Evolutionary conservation across 2,888 invertebrate species (phyloP), one percentile per base, ranked within the genome.

Genomic region (Diaperis boleti): DNA sequence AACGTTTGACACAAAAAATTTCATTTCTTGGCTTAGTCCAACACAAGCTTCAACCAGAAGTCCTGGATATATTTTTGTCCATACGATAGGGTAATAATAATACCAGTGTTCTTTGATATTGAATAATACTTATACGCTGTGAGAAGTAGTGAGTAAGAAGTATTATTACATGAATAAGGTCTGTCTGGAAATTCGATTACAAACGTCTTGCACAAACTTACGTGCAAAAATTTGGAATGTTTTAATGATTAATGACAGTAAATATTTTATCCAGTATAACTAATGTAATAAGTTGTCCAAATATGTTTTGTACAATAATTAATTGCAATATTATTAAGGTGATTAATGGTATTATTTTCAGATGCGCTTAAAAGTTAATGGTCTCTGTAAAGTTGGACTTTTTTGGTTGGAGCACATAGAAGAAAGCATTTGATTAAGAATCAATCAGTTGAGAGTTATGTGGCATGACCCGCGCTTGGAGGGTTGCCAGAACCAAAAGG

Each of bases 391-490:
- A 44, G 26, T 35, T 33, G 5, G 31, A n/a, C 35, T 33, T 39
- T 37, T 37, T 52, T 26, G 5, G 17, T 41, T 10, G 15, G 5
- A 35, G 33, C 33, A 47, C 35, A 57, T 49, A 47, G 18, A 59
- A 15, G 41, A 39, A 33, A 59, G 39, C 49, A 42, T 47, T 47
- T 59, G 49, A 59, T 49, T 59, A 59, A 59, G 49, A 39, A 59
- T 59, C 49, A 59, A 59, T 59, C 41, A 59, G 59, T 41, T 49
- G 39, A 59, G 49, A 59, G 45, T 59, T 59, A 59, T 59, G 45
- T 49, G 49, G 37, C 29, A 59, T 59, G 31, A 59, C 59, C 26
- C 29, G 42, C 49, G 39, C 49, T 59, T 59, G 59, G 59, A 59
- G 20, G 15, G 11, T 6, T 41, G 59, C 59, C 59, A 59, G 20